Evolutionary conservation across 2,113 vertebrate genomes (phyloP).

Genomic region (Cynopterus brachyotis): DNA sequence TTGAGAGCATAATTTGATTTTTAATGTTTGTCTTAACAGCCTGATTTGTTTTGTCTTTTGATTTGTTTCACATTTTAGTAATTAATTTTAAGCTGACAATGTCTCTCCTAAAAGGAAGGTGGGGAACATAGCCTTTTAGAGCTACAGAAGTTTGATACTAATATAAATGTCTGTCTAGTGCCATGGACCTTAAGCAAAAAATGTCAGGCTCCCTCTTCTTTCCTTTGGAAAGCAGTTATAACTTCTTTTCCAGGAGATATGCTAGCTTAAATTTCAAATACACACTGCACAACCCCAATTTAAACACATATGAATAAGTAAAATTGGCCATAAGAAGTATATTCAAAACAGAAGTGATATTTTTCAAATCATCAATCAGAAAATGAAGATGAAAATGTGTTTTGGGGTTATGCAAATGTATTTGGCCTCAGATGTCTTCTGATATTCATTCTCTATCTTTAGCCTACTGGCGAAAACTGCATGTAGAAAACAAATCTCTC

Average conservation of each 20-base stretch:
- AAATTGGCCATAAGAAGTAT: slow-evolving; percentile 16
- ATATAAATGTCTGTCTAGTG: slow-evolving; percentile 50
- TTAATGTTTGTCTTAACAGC: slow-evolving; percentile 78
- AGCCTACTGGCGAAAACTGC: not conserved
- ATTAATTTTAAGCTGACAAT: slow-evolving; percentile 74
- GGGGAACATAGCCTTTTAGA: slow-evolving; percentile 23
- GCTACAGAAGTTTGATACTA: not conserved
- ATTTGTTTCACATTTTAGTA: slow-evolving; percentile 79
- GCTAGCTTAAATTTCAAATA: slow-evolving; percentile 31
- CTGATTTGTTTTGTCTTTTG: slow-evolving; percentile 80
- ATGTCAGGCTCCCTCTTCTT: not conserved
- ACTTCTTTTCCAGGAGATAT: slow-evolving; percentile 19
- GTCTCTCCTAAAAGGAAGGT: slow-evolving; percentile 71
- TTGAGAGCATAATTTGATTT: slow-evolving; percentile 79
- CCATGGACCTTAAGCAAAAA: not conserved
- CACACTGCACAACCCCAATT: not conserved
- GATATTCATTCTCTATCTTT: not conserved
- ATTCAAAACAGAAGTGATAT: slow-evolving; percentile 11
- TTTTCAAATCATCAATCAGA: slow-evolving; percentile 36
- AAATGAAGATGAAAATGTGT: slow-evolving; percentile 27
- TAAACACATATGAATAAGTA: slow-evolving; percentile 44
- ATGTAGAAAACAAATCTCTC: not conserved
- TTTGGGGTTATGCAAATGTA: not conserved
- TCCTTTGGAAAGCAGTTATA: slow-evolving; percentile 8
- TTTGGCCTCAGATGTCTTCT: slow-evolving; percentile 23